Base-by-base conservation (phyloP, 2,113 vertebrate genomes). In the Rallus limicola region DNA sequence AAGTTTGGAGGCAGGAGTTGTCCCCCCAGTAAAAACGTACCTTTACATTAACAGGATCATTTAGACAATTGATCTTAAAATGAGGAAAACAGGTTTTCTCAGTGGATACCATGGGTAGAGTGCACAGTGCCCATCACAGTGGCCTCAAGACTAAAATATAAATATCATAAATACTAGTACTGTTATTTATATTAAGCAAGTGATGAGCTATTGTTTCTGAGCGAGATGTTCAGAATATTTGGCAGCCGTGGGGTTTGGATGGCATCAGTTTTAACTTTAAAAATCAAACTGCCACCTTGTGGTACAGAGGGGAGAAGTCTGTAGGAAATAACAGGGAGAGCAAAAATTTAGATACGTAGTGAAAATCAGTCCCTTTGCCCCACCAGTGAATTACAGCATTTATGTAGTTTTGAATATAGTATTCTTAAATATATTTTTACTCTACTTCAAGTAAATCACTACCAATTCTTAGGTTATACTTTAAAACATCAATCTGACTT, bases 211-310 rank as follows among this genome's bases (percentile, higher is more conserved):
- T 65, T 79, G 65, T 95, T 95, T 78, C 56, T 36, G 31, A 31
- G 40, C 3, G 25, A 55, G 31, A 31, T 50, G 20, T 65, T 82
- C 20, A 50, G 70, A 72, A 5, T 83, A 82, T 76, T 92, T 82
- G 81, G 46, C 70, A 89, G 65, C n/a, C 10, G 20, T 6, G n/a
- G 31, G 23, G 26, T 33, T 50, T 59, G 42, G 34, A 28, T 16
- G 48, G 23, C 58, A 92, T 79, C 48, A 42, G 15, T 34, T 91
- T 26, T 70, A 70, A 87, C 78, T 96, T 94, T 76, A 69, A 82
- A 80, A 85, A 82, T 89, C 74, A 59, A 96, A 52, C 86, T 96
- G 96, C 96, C 96, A 97, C 74, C 96, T 96, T 87, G 95, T 96
- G 96, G 96, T 85, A 33, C 0, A 0, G 7, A 28, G 25, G 20